Evolutionary conservation across 2,888 invertebrate genomes (phyloP).

Genomic region (Sympetrum striolatum): DNA sequence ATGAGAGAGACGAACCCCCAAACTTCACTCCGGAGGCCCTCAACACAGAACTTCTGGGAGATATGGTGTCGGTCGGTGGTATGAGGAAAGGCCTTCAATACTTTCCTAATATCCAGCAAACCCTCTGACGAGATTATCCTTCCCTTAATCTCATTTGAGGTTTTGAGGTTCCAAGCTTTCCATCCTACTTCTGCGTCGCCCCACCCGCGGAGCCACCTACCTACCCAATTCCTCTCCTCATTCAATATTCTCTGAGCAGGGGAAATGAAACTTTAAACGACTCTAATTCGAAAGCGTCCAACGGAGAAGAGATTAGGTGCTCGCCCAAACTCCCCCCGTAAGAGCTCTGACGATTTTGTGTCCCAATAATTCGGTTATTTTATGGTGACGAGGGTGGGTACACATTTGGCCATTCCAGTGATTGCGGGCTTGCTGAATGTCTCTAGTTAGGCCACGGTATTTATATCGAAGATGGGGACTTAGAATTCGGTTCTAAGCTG

Average conservation of each 20-base stretch:
- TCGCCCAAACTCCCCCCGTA: background rate
- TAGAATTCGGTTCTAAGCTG: too few relatives aligned
- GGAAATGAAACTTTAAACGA: background rate
- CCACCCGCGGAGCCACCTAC: background rate
- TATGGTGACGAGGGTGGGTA: too few relatives aligned
- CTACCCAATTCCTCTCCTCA: background rate
- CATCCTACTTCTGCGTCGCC: background rate
- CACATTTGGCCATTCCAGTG: too few relatives aligned
- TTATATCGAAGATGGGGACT: too few relatives aligned
- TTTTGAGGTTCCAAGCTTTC: background rate
- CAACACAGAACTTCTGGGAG: background rate
- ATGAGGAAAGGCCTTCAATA: background rate
- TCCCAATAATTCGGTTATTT: too few relatives aligned
- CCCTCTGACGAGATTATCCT: conserved; percentile 39
- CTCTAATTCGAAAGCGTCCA: background rate
- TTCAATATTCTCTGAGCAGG: background rate
- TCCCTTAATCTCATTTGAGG: conserved; percentile 34
- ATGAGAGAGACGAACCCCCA: background rate
- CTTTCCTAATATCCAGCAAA: conserved; percentile 33
- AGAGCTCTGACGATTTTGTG: background rate
- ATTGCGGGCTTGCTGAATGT: too few relatives aligned
- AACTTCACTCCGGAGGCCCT: background rate
- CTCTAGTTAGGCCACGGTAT: too few relatives aligned
- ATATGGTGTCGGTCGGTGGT: background rate
- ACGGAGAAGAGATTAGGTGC: background rate